Evolutionary conservation across 23 tunicate species (phyloP).

Genomic region (Styela plicata): DNA sequence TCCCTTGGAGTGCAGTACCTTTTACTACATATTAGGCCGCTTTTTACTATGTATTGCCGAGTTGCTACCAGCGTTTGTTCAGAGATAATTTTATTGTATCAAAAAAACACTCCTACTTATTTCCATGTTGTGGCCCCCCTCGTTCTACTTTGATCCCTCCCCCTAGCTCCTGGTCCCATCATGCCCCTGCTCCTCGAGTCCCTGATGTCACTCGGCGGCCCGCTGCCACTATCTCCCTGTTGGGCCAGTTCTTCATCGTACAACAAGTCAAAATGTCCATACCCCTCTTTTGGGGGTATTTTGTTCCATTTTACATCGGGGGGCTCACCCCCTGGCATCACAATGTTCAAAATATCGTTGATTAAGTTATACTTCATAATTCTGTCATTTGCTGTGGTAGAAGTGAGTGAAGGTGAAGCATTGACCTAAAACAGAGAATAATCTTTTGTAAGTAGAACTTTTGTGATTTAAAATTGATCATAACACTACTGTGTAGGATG

Average conservation of each 20-base stretch:
- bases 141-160: constrained; percentile 73
- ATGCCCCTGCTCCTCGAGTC: constrained; percentile 83
- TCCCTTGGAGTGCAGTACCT: too few relatives aligned
- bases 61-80: too few relatives aligned
- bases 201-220: constrained; percentile 49
- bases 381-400: constrained; percentile 97
- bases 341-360: constrained; percentile 86
- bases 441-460: too few relatives aligned
- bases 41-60: too few relatives aligned
- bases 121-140: constrained; percentile 91
- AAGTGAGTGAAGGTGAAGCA: constrained; percentile 96
- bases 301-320: constrained; percentile 96
- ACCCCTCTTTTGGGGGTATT: constrained; percentile 74
- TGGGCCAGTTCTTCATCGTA: constrained; percentile 95
- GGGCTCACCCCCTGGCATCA: constrained; percentile 82
- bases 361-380: constrained; percentile 97
- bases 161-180: constrained; percentile 65
- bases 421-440: constrained; percentile 63
- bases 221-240: constrained; percentile 30
- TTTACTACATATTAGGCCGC: too few relatives aligned
- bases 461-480: too few relatives aligned
- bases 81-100: too few relatives aligned
- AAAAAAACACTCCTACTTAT: constrained; percentile 29
- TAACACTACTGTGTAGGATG: too few relatives aligned
- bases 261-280: constrained; percentile 92